Evolutionary conservation across 2,888 invertebrate genomes (phyloP), one percentile per base, ranked within the genome.

Genomic region (Leptothorax acervorum): DNA sequence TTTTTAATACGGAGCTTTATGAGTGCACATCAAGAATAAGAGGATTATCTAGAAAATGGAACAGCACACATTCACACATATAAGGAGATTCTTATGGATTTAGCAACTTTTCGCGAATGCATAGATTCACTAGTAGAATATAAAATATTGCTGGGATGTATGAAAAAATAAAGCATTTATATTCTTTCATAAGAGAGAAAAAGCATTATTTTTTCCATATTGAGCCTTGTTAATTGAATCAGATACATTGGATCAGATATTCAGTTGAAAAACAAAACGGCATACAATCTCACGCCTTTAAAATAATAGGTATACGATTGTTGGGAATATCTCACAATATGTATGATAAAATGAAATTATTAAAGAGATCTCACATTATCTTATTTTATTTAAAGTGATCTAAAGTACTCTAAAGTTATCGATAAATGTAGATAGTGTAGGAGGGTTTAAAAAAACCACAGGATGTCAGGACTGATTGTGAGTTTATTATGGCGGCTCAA

Each of bases 21-120:
- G 45, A 45, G 45, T 8, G n/a, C n/a, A 62, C 9, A 23, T 8
- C 23, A n/a, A 31, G 4, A 66, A 66, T 28, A 42, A 53, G 12
- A 76, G 53, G 28, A 66, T 76, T 76, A 76, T 23, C 39, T 63
- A 62, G 6, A 55, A 75, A 48, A 57, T 74, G 74, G 12, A 31
- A 23, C 55, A 11, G 39, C 28, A 71, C 28, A 48, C 28, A 15
- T 28, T 42, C 45, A 18, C 9, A n/a, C 8, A 9, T 9, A 45
- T 18, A 3, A n/a, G 31, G 8, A 48, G 35, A 74, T 6, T 3
- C 28, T 74, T 74, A 74, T 45, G 45, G 45, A 48, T 74, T 74
- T 74, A 74, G 9, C 60, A 53, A 39, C 39, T n/a, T n/a, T 65
- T 76, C 15, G 66, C 28, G 12, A 66, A 76, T 66, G 18, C 39